These are phyloP conservation scores for Epicampocera succincta DNA, from an alignment of 2,888 invertebrate species.

Conservation along the genomic window DNA sequence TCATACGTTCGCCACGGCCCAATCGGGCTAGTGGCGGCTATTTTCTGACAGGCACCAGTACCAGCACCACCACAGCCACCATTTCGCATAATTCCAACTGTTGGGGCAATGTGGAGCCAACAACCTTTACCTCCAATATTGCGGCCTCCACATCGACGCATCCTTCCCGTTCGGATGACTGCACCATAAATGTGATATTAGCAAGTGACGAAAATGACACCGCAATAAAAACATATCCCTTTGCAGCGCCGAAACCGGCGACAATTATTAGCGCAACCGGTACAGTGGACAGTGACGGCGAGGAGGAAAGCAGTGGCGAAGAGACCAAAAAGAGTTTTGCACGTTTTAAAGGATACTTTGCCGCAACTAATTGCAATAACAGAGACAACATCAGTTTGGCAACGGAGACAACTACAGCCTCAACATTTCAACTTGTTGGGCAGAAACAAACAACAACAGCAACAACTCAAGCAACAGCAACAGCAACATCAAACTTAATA, in stretches of 20 bases:
- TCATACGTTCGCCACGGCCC: slow-evolving; percentile 82
- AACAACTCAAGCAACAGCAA: slow-evolving; percentile 8
- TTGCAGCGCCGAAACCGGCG: slow-evolving; percentile 44
- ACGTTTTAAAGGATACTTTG: slow-evolving; percentile 53
- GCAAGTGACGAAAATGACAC: slow-evolving; percentile 73
- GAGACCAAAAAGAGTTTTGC: slow-evolving; percentile 12
- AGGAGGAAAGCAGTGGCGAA: slow-evolving; percentile 27
- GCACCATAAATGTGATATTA: slow-evolving; percentile 78
- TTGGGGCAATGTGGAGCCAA: slow-evolving; percentile 74
- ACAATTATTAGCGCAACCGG: slow-evolving; percentile 64
- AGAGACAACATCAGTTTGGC: slow-evolving; percentile 29
- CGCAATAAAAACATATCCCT: slow-evolving; percentile 54
- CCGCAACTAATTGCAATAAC: slow-evolving; percentile 45
- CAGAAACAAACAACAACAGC: slow-evolving; percentile 39
- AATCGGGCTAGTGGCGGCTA: slow-evolving; percentile 82
- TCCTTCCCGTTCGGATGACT: slow-evolving; percentile 73
- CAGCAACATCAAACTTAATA: slow-evolving; percentile 32
- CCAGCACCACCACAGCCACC: slow-evolving; percentile 64
- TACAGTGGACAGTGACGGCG: slow-evolving; percentile 56
- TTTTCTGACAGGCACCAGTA: slow-evolving; percentile 75
- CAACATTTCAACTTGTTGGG: slow-evolving; percentile 20
- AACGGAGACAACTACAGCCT: slow-evolving; percentile 43
- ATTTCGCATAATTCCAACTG: slow-evolving; percentile 58
- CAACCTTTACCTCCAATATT: slow-evolving; percentile 54
- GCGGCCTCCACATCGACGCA: neutral